Evolutionary conservation across 2,113 vertebrate species (phyloP).

Genomic region (Petroica traversi): DNA sequence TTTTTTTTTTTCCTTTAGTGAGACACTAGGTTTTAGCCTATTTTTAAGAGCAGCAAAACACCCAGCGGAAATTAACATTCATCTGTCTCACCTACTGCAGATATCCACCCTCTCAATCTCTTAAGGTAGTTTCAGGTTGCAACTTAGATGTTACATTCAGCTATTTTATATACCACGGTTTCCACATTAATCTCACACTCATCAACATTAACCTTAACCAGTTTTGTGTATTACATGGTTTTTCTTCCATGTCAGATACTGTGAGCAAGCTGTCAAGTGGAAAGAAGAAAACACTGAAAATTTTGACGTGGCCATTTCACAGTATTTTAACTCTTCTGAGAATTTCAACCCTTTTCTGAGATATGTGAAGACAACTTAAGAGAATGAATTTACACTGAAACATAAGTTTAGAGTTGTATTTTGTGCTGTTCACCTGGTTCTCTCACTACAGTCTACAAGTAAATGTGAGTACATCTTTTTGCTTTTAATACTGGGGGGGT

Average conservation of each 20-base stretch:
- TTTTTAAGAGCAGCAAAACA: not conserved
- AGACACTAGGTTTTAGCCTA: not conserved
- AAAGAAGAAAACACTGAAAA: not conserved
- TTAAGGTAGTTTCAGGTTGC: not conserved
- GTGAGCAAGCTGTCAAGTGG: not conserved
- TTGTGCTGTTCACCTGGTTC: not conserved
- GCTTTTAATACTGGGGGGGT: not conserved
- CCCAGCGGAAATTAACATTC: not conserved
- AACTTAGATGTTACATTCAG: not conserved
- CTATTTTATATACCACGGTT: not conserved
- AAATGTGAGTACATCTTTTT: not conserved
- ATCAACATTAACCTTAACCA: not conserved
- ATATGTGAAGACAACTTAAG: not conserved
- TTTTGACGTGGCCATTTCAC: not conserved
- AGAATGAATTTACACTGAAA: not conserved
- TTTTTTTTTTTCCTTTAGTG: too few species aligned
- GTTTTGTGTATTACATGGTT: not conserved
- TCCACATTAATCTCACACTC: not conserved
- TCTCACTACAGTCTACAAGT: fast-evolving
- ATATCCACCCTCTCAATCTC: not conserved
- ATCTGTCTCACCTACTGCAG: fast-evolving
- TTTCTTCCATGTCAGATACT: not conserved
- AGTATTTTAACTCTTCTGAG: not conserved
- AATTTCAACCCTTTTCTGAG: not conserved
- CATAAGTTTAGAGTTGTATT: not conserved